Evolutionary conservation across 1,140 invertebrate genomes (phyloP).

Genomic region (Metaphire vulgaris): DNA sequence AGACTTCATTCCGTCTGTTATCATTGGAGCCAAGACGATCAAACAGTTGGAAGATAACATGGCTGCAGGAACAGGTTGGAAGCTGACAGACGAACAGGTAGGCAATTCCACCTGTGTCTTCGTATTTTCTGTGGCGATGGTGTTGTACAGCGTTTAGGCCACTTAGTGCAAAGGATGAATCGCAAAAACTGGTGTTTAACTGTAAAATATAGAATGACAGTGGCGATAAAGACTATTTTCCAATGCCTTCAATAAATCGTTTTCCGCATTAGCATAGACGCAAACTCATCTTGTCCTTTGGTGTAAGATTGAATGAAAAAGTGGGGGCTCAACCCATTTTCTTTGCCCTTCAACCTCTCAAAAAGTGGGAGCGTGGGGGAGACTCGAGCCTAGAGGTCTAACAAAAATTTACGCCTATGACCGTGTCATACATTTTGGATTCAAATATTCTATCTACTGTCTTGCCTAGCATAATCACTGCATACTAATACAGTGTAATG

Average conservation of each 20-base stretch:
- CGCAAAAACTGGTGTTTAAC: background rate
- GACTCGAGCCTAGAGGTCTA: too few species aligned
- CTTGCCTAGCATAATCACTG: too few species aligned
- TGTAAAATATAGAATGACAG: background rate
- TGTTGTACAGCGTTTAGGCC: background rate
- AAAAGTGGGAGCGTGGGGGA: too few species aligned
- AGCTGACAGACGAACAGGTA: slow-evolving; percentile 39
- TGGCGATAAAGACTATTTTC: background rate
- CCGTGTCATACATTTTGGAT: too few species aligned
- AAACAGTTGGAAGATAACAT: slow-evolving; percentile 46
- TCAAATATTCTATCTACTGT: too few species aligned
- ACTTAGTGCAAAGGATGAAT: background rate
- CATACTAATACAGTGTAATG: too few species aligned
- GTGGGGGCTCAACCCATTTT: too few species aligned
- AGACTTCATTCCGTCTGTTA: slow-evolving; percentile 41
- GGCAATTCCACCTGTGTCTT: background rate
- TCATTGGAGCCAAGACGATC: slow-evolving; percentile 43
- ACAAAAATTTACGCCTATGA: too few species aligned
- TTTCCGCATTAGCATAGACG: background rate
- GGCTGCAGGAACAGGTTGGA: slow-evolving; percentile 39
- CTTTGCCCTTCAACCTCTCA: too few species aligned
- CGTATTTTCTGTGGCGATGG: background rate
- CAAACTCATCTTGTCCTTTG: too few species aligned
- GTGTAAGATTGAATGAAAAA: too few species aligned
- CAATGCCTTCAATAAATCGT: background rate